A percentile compares a stretch with the other conserved stretches of the same genome.
Evolutionary conservation across 2,888 invertebrate species (phyloP).

Genomic region (Agriopis leucophaearia): DNA sequence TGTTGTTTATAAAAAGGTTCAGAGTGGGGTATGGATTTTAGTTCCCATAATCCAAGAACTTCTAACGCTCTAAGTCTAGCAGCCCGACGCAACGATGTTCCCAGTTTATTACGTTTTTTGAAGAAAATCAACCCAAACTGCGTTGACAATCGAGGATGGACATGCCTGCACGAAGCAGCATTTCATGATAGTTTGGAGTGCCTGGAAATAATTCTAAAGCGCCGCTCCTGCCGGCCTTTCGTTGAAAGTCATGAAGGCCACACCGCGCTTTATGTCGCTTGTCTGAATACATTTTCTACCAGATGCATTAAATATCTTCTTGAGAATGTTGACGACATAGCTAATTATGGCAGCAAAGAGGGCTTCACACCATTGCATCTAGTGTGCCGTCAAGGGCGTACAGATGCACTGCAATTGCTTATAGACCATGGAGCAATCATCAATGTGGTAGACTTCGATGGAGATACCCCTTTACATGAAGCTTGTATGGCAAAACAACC

Average conservation of each 20-base stretch:
- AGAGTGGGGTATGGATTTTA: conserved; percentile 75
- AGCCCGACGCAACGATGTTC: conserved; percentile 73
- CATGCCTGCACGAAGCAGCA: conserved; percentile 83
- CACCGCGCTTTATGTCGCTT: conserved; percentile 79
- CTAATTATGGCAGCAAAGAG: conserved; percentile 78
- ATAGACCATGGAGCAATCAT: conserved; percentile 75
- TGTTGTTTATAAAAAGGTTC: background rate
- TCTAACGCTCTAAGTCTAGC: conserved; percentile 79
- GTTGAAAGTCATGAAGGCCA: conserved; percentile 82
- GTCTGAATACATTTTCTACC: conserved; percentile 67
- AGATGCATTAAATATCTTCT: conserved; percentile 70
- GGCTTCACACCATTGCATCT: conserved; percentile 80
- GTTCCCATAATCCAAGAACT: conserved; percentile 80
- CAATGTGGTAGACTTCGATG: conserved; percentile 80
- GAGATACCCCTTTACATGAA: conserved; percentile 81
- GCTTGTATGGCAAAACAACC: conserved; percentile 67
- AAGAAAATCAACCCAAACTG: conserved; percentile 79
- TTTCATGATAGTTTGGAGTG: conserved; percentile 74
- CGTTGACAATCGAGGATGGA: conserved; percentile 84
- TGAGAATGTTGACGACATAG: conserved; percentile 70
- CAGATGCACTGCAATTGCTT: conserved; percentile 71
- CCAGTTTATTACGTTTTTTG: conserved; percentile 67
- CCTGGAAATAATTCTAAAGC: conserved; percentile 68
- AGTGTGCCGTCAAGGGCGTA: conserved; percentile 71
- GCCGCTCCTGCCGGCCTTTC: conserved; percentile 66